Evolutionary conservation across 37 sponge, comb jelly and placozoan genomes (phyloP), one percentile per base, ranked within the genome.

Genomic region (Beroe ovata): DNA sequence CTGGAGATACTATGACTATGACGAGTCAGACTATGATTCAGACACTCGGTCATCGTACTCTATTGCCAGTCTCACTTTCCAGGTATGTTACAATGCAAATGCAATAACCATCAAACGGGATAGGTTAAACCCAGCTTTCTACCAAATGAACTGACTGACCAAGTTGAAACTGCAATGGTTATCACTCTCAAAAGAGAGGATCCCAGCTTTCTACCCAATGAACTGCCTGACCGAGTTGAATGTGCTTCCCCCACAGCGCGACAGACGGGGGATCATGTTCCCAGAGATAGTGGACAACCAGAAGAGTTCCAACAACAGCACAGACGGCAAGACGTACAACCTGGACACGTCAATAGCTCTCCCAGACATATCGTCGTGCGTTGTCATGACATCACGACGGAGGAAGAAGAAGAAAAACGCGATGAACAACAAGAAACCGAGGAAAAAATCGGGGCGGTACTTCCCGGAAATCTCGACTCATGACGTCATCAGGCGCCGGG

Each of bases 51-150:
- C 84, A 1, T 42, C 84, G 3, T 77, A 77, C 84, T 77, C 84
- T 26, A 77, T 77, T 41, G 84, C 84, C 41, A 77, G 84, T 54
- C 84, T 77, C 11, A 77, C 84, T 23, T 77, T 77, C 25, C 42
- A 77, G 54, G 84, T 77, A 77, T n/a, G n/a, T n/a, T n/a, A n/a
- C n/a, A n/a, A n/a, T n/a, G n/a, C n/a, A n/a, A n/a, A n/a, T n/a
- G n/a, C n/a, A n/a, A n/a, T n/a, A n/a, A n/a, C n/a, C n/a, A n/a
- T n/a, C n/a, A n/a, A n/a, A n/a, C n/a, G n/a, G n/a, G n/a, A n/a
- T n/a, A n/a, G n/a, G n/a, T n/a, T n/a, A n/a, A n/a, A n/a, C n/a
- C n/a, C n/a, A n/a, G n/a, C n/a, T n/a, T n/a, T n/a, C n/a, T n/a
- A n/a, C n/a, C n/a, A n/a, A n/a, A n/a, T n/a, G n/a, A n/a, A n/a